These are phyloP conservation scores for Dynastes tityus DNA, from an alignment of 2,888 invertebrate species.

Conservation along the genomic window DNA sequence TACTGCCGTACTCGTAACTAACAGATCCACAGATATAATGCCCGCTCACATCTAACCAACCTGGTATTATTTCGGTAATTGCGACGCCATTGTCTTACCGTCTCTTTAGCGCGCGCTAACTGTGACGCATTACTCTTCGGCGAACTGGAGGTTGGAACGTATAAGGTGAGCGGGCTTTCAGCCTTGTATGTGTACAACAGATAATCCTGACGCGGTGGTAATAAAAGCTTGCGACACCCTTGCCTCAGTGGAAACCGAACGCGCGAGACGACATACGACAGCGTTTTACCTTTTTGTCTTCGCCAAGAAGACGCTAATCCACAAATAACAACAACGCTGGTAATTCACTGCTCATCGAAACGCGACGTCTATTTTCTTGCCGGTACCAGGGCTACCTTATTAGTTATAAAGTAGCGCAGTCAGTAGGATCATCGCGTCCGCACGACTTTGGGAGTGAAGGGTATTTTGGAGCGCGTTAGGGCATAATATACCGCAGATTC, in stretches of 20 bases:
- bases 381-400: not conserved
- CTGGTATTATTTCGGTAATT: conserved; percentile 31
- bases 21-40: no score
- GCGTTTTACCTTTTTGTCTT: not conserved
- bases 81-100: conserved; percentile 8
- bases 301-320: conserved; percentile 5
- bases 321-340: conserved; percentile 7
- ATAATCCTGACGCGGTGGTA: not conserved
- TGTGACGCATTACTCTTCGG: conserved; percentile 18
- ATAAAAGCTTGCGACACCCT: not conserved
- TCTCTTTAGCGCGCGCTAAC: conserved; percentile 2
- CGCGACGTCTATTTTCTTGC: not conserved
- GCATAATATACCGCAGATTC: not conserved
- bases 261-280: not conserved
- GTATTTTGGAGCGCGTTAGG: not conserved
- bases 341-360: conserved; percentile 2
- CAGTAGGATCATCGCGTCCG: conserved; percentile 10
- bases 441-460: not conserved
- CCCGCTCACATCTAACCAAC: not conserved
- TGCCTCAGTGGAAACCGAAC: not conserved
- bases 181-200: not conserved
- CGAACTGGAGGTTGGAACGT: not conserved
- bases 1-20: no score
- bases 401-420: conserved; percentile 27
- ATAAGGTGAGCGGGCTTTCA: not conserved